phyloP scores from a whole-genome alignment of 2,797 vertebrate genomes.

The Sebastiscus tertius region DNA sequence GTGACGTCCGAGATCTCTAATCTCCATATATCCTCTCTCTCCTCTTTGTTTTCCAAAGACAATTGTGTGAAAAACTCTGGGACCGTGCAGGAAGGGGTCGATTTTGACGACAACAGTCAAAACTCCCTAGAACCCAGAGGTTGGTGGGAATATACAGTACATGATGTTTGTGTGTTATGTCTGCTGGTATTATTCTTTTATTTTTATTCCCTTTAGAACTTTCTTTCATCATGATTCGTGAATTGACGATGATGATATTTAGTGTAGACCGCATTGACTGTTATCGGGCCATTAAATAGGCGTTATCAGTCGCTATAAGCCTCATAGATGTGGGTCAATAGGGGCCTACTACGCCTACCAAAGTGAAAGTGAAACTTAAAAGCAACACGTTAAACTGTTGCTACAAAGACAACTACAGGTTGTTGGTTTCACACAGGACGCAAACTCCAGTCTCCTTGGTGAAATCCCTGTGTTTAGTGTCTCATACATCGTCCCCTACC shows the following conservation, averaged over 20 bases:
- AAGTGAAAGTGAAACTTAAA: too few species aligned
- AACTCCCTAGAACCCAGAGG: constrained; percentile 99
- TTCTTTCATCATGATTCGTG: background rate
- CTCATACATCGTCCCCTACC: too few species aligned
- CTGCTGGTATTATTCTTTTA: background rate
- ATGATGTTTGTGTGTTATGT: constrained; percentile 34
- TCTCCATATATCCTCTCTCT: constrained; percentile 43
- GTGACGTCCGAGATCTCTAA: constrained; percentile 43
- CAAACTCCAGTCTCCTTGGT: too few species aligned
- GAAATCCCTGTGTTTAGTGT: too few species aligned
- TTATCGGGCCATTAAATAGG: too few species aligned
- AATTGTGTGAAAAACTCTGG: constrained; percentile 96
- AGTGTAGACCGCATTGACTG: background rate
- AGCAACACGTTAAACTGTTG: too few species aligned
- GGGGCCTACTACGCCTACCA: too few species aligned
- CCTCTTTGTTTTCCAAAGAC: constrained; percentile 82
- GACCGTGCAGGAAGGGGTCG: constrained; percentile 94
- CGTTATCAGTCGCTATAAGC: too few species aligned
- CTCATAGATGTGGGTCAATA: too few species aligned
- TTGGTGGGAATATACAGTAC: constrained; percentile 86
- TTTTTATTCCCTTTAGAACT: background rate
- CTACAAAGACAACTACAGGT: too few species aligned
- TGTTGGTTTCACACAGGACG: too few species aligned
- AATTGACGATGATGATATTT: background rate
- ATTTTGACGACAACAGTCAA: constrained; percentile 97